Evolutionary conservation across 2,113 vertebrate genomes (phyloP), one percentile per base, ranked within the genome.

Genomic region (Poicephalus gulielmi): DNA sequence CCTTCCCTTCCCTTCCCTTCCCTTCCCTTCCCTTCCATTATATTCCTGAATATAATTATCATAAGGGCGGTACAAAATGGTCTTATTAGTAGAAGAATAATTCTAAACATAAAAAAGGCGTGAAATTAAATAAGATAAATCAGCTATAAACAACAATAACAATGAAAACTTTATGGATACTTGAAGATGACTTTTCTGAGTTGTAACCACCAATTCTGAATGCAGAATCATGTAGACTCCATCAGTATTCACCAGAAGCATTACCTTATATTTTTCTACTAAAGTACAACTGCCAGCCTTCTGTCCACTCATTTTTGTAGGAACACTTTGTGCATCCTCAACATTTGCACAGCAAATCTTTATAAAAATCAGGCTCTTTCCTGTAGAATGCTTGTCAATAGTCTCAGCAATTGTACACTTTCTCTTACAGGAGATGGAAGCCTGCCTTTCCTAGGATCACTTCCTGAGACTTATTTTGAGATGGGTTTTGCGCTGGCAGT

Each of bases 1-100:
- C 19, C 5, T 18, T 10, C 3, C 7, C 8, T 8, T 15, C 8
- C 9, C 8, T n/a, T 49, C 14, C 6, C 13, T 13, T 5, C 11
- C 20, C 8, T 37, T 35, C 17, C 18, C 27, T 13, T n/a, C 6
- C 10, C 10, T 15, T 25, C 19, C 9, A 2, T 15, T 43, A 6
- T 53, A 31, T 71, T 52, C 46, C 24, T 59, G 43, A 63, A 41
- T 50, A 43, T 15, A 59, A 35, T 31, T 57, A 33, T 11, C 13
- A 7, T 35, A 62, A 62, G 4, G 28, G 17, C 87, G 53, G 35
- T 35, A 35, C 22, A 88, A 86, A 9, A 19, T 23, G 17, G 11
- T 50, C 8, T 35, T 93, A 52, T 39, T 86, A 9, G 5, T 68
- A 67, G 43, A 37, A 60, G 10, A 86, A 80, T 77, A 73, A 17